Conservation (phyloP, 2,797 vertebrate genomes). For the Miichthys miiuy region DNA sequence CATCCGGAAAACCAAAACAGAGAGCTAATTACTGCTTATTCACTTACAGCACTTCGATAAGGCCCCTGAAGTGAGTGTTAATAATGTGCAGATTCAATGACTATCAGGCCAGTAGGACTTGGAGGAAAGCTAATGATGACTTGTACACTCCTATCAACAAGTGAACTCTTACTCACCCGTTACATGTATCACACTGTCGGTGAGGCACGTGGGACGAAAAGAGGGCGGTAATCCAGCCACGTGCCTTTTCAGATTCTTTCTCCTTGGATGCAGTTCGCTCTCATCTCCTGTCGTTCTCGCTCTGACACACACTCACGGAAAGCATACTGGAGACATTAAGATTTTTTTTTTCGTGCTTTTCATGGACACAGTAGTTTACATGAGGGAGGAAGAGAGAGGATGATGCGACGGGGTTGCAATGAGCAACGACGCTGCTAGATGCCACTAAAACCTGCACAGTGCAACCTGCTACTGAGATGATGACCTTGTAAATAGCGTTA, state of each 20-base stretch:
- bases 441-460: not conserved
- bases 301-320: constrained; percentile 46
- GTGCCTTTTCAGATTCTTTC: constrained; percentile 49
- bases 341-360: no score
- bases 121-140: constrained; percentile 31
- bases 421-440: no score
- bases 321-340: constrained; percentile 61
- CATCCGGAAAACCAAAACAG: not conserved
- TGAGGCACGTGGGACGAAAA: constrained; percentile 62
- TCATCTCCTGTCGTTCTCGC: constrained; percentile 16
- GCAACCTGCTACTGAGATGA: no score
- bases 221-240: constrained; percentile 59
- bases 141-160: constrained; percentile 46
- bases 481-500: not conserved
- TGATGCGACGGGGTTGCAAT: no score
- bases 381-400: not conserved
- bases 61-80: constrained; percentile 4
- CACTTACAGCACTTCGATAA: not conserved
- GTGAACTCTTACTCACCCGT: constrained; percentile 69
- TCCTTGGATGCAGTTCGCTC: constrained; percentile 16
- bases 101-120: constrained; percentile 20
- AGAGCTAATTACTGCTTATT: constrained; percentile 2
- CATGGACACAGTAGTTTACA: no score
- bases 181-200: constrained; percentile 43
- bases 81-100: not conserved